phyloP scores from a whole-genome alignment of 2,113 vertebrate genomes.

The Upupa epops region DNA sequence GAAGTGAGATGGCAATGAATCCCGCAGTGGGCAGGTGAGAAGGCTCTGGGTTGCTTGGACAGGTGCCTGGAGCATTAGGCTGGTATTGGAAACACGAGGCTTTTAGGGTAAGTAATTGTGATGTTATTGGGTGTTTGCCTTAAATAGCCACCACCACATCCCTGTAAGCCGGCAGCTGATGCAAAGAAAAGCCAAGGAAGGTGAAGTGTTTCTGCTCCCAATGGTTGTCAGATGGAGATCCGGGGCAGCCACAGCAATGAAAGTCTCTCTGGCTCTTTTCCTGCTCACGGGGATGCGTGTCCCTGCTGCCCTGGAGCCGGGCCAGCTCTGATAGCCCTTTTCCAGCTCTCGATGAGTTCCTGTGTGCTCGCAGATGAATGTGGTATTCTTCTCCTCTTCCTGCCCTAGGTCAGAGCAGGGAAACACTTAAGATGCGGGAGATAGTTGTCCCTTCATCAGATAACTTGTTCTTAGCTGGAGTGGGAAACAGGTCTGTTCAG shows the following conservation, averaged over 20 bases:
- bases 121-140: constrained; percentile 40
- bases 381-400: neutral
- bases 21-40: constrained; percentile 30
- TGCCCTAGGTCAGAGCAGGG: neutral
- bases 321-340: neutral
- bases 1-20: neutral
- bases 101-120: constrained; percentile 64
- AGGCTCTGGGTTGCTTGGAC: neutral
- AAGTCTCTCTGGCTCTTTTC: neutral
- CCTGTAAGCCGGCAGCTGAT: neutral
- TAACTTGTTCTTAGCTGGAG: neutral
- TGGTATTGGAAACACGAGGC: constrained; percentile 42
- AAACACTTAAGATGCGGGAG: neutral
- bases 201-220: neutral
- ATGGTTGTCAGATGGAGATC: neutral
- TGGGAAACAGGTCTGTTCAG: fast-evolving
- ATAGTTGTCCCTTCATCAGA: neutral
- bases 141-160: constrained; percentile 16
- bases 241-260: fast-evolving
- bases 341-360: neutral
- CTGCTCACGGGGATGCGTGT: neutral
- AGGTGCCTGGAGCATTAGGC: constrained; percentile 49
- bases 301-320: neutral
- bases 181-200: neutral
- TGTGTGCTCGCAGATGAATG: neutral